These are phyloP conservation scores for Gymnoscopelus braueri DNA, from an alignment of 2,797 vertebrate genomes.

Conservation along the genomic window DNA sequence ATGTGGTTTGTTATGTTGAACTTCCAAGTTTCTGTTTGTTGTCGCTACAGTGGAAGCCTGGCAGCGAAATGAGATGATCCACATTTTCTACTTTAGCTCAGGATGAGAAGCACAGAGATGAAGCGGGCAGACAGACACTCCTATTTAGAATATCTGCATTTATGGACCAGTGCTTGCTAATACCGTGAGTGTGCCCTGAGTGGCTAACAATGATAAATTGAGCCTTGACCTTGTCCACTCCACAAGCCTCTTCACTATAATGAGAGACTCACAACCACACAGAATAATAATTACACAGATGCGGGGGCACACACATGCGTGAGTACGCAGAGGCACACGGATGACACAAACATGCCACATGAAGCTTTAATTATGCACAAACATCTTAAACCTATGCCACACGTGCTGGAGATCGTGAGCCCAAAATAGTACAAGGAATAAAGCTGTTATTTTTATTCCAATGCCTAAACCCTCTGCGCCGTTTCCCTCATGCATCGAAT, in stretches of 20 bases:
- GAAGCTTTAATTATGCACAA: slow-evolving; percentile 1
- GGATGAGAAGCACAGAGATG: slow-evolving; percentile 7
- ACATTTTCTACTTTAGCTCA: slow-evolving; percentile 16
- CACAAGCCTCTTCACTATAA: slow-evolving; percentile 61
- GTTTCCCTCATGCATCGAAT: background rate
- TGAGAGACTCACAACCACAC: slow-evolving; percentile 61
- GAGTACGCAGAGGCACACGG: background rate
- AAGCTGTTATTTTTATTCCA: too few species aligned
- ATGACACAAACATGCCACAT: background rate
- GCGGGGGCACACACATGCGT: background rate
- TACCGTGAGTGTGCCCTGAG: slow-evolving; percentile 28
- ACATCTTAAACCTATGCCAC: too few species aligned
- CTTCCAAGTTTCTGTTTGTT: background rate
- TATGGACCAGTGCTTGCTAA: slow-evolving; percentile 19
- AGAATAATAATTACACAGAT: slow-evolving; percentile 71
- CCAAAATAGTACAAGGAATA: too few species aligned
- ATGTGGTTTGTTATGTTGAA: slow-evolving; percentile 20
- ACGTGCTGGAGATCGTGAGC: too few species aligned
- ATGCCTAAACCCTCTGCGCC: too few species aligned
- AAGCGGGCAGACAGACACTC: slow-evolving; percentile 23
- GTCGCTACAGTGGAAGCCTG: too few species aligned
- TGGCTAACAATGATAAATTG: slow-evolving; percentile 67
- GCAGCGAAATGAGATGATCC: slow-evolving; percentile 16
- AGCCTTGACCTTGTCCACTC: slow-evolving; percentile 73
- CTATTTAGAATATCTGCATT: slow-evolving; percentile 26